Conservation (phyloP, 2,888 invertebrate genomes). For the Mactromeris polynyma region DNA sequence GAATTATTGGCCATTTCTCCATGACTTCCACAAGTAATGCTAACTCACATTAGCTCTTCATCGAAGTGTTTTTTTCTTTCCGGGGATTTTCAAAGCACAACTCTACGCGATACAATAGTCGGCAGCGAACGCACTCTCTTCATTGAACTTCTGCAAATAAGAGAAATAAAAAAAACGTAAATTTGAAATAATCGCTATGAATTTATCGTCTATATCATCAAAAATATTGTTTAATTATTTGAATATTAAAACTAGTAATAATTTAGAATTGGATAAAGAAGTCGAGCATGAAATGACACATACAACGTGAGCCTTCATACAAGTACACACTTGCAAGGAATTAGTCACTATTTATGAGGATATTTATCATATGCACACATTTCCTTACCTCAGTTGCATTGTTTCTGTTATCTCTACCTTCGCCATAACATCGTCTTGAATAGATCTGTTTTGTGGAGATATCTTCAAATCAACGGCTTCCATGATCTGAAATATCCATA, state of each 20-base stretch:
- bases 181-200: neutral
- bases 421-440: neutral
- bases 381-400: neutral
- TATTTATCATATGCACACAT: neutral
- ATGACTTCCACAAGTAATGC: neutral
- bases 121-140: neutral
- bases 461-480: neutral
- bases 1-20: neutral
- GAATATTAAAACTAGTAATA: neutral
- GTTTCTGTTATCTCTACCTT: neutral
- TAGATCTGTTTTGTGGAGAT: neutral
- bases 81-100: neutral
- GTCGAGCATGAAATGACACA: too few relatives aligned
- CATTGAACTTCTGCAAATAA: neutral
- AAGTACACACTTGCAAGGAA: too few relatives aligned
- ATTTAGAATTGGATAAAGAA: too few relatives aligned
- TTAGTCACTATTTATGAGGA: too few relatives aligned
- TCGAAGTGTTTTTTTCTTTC: neutral
- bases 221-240: neutral
- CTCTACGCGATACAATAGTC: neutral
- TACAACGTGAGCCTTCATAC: too few relatives aligned
- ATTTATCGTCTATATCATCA: neutral
- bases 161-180: neutral
- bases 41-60: neutral
- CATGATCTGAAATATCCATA: neutral